These are phyloP conservation scores for Diaperis boleti DNA, from an alignment of 2,888 invertebrate species.

Conservation along the genomic window DNA sequence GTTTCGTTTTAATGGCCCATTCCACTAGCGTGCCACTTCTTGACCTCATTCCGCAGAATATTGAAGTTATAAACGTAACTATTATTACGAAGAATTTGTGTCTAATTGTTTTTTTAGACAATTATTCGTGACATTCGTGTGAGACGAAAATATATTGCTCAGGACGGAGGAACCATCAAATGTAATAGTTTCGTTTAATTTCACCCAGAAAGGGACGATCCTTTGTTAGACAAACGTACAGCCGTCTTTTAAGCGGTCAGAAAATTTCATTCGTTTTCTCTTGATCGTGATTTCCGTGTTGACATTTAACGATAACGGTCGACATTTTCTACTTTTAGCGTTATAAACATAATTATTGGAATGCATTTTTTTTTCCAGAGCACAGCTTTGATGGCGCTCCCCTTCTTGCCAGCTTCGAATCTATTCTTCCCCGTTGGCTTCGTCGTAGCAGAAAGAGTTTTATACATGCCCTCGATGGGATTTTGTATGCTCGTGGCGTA, in stretches of 20 bases:
- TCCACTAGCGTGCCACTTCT: conserved; percentile 8
- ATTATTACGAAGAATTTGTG: conserved; percentile 23
- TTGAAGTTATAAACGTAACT: conserved; percentile 17
- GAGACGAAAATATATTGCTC: conserved; percentile 15
- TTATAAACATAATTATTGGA: conserved; percentile 8
- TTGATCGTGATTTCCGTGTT: conserved; percentile 29
- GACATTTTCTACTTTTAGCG: conserved; percentile 32
- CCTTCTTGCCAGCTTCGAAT: conserved; percentile 96
- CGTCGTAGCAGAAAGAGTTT: conserved; percentile 94
- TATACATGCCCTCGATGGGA: conserved; percentile 98
- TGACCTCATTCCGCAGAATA: conserved; percentile 32
- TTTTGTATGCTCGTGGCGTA: conserved; percentile 93
- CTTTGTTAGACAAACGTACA: conserved; percentile 19
- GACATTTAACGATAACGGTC: conserved; percentile 36
- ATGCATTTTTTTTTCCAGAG: conserved; percentile 70
- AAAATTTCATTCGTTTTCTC: conserved; percentile 25
- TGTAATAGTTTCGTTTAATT: conserved; percentile 26
- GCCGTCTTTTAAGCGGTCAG: conserved; percentile 31
- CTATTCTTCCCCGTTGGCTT: conserved; percentile 98
- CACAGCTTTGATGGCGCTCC: conserved; percentile 86
- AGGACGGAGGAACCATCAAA: conserved; percentile 4
- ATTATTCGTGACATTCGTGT: conserved; percentile 18
- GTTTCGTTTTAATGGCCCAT: conserved; percentile 14
- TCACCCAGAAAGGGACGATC: background rate
- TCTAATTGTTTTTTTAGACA: conserved; percentile 36